These are phyloP conservation scores for Myotis findleyi DNA, from an alignment of 2,797 vertebrate genomes.

Conservation along the genomic window DNA sequence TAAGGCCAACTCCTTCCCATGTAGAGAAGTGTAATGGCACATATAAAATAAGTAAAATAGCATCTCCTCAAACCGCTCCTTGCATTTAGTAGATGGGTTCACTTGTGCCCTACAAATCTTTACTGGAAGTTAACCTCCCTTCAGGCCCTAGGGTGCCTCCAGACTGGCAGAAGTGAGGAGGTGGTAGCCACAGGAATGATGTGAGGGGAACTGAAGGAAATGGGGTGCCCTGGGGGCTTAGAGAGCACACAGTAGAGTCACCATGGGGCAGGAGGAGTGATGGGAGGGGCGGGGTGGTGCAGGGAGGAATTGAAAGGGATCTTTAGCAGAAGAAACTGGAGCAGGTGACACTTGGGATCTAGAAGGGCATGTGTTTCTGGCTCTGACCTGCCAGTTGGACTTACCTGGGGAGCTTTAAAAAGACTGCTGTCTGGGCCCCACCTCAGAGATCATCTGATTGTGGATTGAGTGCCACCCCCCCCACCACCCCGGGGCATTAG, in stretches of 20 bases:
- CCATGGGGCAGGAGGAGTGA: neutral
- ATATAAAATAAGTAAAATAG: neutral
- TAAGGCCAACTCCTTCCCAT: constrained; percentile 57
- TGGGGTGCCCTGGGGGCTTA: neutral
- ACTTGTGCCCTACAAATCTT: neutral
- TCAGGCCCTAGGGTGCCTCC: neutral
- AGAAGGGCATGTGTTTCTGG: neutral
- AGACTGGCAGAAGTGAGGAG: neutral
- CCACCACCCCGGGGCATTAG: neutral
- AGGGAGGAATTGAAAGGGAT: neutral
- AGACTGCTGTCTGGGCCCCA: neutral
- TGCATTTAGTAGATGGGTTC: neutral
- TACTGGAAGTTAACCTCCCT: neutral
- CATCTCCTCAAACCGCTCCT: neutral
- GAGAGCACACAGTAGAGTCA: neutral
- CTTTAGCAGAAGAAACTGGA: neutral
- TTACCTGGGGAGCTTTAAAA: neutral
- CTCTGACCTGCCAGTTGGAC: neutral
- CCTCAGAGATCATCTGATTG: neutral
- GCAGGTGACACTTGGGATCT: neutral
- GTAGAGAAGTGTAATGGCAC: constrained; percentile 27
- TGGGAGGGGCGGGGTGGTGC: too few species aligned
- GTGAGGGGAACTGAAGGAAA: neutral
- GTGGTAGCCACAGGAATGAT: neutral
- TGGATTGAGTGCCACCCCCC: neutral